Evolutionary conservation across 2,797 vertebrate species (phyloP).

Genomic region (Phoeniculus purpureus): DNA sequence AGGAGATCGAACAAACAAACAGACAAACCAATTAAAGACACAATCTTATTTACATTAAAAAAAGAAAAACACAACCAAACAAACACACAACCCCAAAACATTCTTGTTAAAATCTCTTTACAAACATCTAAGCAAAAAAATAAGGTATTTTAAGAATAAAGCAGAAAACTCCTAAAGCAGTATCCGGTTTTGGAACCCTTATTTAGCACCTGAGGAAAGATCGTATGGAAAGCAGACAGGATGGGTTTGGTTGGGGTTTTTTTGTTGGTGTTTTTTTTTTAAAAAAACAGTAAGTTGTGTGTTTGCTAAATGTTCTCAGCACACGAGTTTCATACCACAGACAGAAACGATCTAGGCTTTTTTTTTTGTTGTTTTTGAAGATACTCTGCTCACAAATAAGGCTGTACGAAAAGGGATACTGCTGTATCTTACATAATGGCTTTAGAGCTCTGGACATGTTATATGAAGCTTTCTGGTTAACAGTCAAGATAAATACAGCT

Average conservation of each 20-base stretch:
- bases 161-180: slow-evolving; percentile 75
- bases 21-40: slow-evolving; percentile 62
- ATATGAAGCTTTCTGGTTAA: slow-evolving; percentile 47
- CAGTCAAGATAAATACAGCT: slow-evolving; percentile 50
- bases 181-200: slow-evolving; percentile 75
- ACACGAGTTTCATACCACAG: slow-evolving; percentile 55
- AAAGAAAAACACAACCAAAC: not conserved
- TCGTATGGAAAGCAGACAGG: slow-evolving; percentile 62
- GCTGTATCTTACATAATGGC: slow-evolving; percentile 69
- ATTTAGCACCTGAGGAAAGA: slow-evolving; percentile 80
- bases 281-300: slow-evolving; percentile 25
- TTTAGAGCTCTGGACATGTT: slow-evolving; percentile 64
- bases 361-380: not conserved
- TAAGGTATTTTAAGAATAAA: slow-evolving; percentile 71
- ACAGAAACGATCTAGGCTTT: slow-evolving; percentile 1
- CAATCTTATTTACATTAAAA: slow-evolving; percentile 76
- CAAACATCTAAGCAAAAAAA: slow-evolving; percentile 74
- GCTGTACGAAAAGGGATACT: slow-evolving; percentile 71
- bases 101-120: slow-evolving; percentile 74
- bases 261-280: not conserved
- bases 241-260: not conserved
- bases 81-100: not conserved
- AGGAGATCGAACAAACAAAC: slow-evolving; percentile 25
- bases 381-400: slow-evolving; percentile 61
- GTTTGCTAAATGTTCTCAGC: slow-evolving; percentile 47